Evolutionary conservation across 2,888 invertebrate species (phyloP), one percentile per base, ranked within the genome.

Genomic region (Philereme transversata): DNA sequence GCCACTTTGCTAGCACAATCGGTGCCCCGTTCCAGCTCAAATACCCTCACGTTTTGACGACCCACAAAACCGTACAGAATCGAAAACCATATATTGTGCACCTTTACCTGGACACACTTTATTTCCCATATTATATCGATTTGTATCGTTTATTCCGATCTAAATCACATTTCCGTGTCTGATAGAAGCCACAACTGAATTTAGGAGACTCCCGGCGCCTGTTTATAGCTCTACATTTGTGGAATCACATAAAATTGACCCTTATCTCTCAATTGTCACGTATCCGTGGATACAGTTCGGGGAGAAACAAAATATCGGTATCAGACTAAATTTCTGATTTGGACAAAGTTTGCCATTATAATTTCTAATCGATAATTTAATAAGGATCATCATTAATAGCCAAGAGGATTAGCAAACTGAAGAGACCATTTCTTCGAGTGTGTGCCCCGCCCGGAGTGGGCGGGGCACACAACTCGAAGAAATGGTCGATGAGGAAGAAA

Each of bases 211-310:
- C 63, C 46, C 44, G 51, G 52, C 64, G 60, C 58, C 62, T 57
- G 56, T 68, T 66, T 68, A 68, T 62, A 49, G 57, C 67, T 58
- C 52, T 47, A 59, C 62, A 52, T 62, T 52, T 51, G 48, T 49
- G 53, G 57, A 62, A 55, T 61, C 58, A 41, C 64, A 57, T 60
- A 60, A 58, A 67, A 60, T 60, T 61, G 60, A 48, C 62, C 62
- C 61, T 69, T 69, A 69, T 67, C 67, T 69, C 59, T 54, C 60
- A 64, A 69, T 65, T 64, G 67, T 67, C 67, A 64, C 69, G 67
- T 69, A 58, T 64, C 33, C 52, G 48, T 51, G 45, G 53, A 43
- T 67, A 69, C 65, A 56, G 59, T 51, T 41, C 7, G 10, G 22
- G 22, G 36, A 3, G 40, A 51, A 68, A 62, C 55, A 33, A 62